Base-by-base conservation (phyloP, 2,797 vertebrate species). In the Pipistrellus pygmaeus region DNA sequence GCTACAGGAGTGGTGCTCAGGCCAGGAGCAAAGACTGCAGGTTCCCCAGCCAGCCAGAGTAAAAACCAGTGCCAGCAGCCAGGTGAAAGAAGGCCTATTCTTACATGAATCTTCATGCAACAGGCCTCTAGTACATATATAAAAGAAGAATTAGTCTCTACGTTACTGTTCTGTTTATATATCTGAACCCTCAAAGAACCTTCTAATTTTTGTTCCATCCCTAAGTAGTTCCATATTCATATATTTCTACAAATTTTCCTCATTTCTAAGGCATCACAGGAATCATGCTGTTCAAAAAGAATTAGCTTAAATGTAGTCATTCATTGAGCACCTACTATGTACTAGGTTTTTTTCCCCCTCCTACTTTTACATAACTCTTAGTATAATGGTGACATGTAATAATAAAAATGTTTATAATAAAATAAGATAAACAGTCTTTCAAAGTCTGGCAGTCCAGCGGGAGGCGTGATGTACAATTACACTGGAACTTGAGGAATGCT, bases 351-450 rank as follows among this genome's bases (percentile, higher is more conserved):
- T 72, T 66, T 41, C 23, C 9, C 0, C 0, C 55, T 72, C 32
- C 62, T 69, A 9, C 15, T 89, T 89, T 80, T 41, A 68, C 85
- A 69, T 30, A 92, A 82, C 9, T 85, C 8, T 72, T 75, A 32
- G 18, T n/a, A 17, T 44, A 92, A 55, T 15, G 20, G 68, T 25
- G 35, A 62, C 8, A 11, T 66, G 32, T 5, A 72, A 13, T 62
- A 64, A 32, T 46, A 25, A 17, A 25, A 17, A 44, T 64, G 21
- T 72, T 76, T 90, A 64, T 82, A 32, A 60, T n/a, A 66, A 44
- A 35, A 48, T 53, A 25, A n/a, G 35, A 25, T 27, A 95, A 89
- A 51, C 35, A 5, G 7, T 78, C 14, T 76, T 75, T 92, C 77
- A 92, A 64, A 30, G 27, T 71, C 30, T n/a, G 21, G 23, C 41